Evolutionary conservation across 2,888 invertebrate genomes (phyloP).

Genomic region (Ceraclea dissimilis): DNA sequence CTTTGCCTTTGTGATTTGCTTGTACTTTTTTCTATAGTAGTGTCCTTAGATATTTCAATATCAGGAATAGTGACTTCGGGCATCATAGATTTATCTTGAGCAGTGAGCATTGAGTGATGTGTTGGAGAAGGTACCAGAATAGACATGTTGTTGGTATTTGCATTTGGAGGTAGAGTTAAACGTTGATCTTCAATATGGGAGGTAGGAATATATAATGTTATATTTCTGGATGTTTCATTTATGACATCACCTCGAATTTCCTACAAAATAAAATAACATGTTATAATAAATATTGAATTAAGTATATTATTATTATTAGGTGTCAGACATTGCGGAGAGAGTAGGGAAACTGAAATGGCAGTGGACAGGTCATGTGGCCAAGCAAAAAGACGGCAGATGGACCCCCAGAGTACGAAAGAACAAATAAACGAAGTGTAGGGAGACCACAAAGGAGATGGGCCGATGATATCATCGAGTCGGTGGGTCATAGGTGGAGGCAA

Average conservation of each 20-base stretch:
- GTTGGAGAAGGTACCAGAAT: not conserved
- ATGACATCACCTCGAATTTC: not conserved
- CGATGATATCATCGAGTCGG: no score
- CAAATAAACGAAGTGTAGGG: no score
- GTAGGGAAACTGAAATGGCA: no score
- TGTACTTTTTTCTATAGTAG: not conserved
- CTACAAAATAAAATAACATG: not conserved
- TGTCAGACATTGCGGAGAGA: no score
- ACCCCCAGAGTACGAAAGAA: no score
- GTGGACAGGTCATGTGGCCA: no score
- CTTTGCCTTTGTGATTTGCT: not conserved
- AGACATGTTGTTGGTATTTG: not conserved
- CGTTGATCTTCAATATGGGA: not conserved
- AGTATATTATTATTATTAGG: no score
- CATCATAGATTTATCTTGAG: not conserved
- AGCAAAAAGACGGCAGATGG: no score
- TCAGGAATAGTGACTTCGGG: not conserved
- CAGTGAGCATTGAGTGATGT: not conserved
- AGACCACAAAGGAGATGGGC: no score
- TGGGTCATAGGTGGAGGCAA: no score
- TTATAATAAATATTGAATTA: no score
- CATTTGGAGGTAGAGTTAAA: not conserved
- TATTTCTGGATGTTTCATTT: not conserved
- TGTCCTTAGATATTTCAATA: not conserved
- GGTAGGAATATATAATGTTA: not conserved